Percentiles rank a stretch among this genome's conserved stretches.
Conservation (phyloP, 1,140 invertebrate species). For the Aphelinus atriplicis region DNA sequence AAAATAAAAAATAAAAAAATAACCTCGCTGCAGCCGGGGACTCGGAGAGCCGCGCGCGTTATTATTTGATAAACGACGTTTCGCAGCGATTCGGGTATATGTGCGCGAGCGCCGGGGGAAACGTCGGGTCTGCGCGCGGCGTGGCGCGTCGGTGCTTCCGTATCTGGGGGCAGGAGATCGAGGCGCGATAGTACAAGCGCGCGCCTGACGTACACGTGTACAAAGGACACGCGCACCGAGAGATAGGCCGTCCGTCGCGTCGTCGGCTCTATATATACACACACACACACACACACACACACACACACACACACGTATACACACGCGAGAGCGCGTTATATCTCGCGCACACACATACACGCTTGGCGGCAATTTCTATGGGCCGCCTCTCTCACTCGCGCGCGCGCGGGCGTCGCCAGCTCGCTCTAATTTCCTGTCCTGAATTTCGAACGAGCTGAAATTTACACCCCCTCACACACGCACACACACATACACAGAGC, state of each 20-base stretch:
- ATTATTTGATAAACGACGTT: no score
- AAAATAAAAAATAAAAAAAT: no score
- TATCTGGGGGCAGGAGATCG: conserved; percentile 20
- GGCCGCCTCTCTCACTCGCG: conserved; percentile 43
- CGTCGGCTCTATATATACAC: no score
- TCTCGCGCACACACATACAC: conserved; percentile 49
- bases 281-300: not conserved
- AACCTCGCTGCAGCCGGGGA: no score
- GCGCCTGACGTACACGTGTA: conserved; percentile 2
- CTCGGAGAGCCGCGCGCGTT: no score
- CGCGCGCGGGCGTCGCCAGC: conserved; percentile 10
- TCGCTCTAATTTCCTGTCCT: conserved; percentile 66
- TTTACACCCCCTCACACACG: conserved; percentile 52
- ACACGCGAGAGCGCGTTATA: conserved; percentile 50
- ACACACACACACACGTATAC: not conserved
- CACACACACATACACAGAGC: not conserved
- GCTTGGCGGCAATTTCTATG: conserved; percentile 64
- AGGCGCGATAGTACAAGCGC: conserved; percentile 8
- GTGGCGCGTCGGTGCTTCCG: conserved; percentile 5
- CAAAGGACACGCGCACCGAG: conserved; percentile 17
- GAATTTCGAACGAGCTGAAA: conserved; percentile 65
- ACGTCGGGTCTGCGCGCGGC: not conserved
- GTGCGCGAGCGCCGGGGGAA: no score
- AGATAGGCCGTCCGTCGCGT: not conserved
- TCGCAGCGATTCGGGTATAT: no score